A percentile compares a stretch with the other conserved stretches of the same genome.
Evolutionary conservation across 2,797 vertebrate genomes (phyloP).

Genomic region (Leptodactylus fallax): DNA sequence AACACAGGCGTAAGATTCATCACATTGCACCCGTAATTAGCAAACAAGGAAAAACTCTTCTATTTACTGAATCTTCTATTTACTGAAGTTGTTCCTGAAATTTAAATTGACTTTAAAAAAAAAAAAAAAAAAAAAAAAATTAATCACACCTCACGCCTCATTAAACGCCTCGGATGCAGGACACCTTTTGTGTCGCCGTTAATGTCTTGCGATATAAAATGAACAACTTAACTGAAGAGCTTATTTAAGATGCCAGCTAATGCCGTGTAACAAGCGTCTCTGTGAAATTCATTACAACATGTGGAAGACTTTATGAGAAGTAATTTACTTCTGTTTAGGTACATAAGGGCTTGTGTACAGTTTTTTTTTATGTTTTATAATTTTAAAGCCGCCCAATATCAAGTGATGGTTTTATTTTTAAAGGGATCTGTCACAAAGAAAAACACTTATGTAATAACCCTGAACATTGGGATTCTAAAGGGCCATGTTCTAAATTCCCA

Average conservation of each 20-base stretch:
- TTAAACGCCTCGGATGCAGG: constrained; percentile 27
- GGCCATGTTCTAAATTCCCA: too few relatives aligned
- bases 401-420: not conserved
- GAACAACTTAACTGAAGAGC: constrained; percentile 40
- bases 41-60: constrained; percentile 11
- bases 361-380: not conserved
- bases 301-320: not conserved
- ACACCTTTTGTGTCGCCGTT: constrained; percentile 16
- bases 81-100: constrained; percentile 46
- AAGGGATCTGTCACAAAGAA: not conserved
- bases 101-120: constrained; percentile 38
- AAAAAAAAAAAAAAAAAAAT: constrained; percentile 50
- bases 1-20: constrained; percentile 23
- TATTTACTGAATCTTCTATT: constrained; percentile 25
- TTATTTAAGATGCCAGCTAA: constrained; percentile 24
- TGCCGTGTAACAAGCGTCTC: constrained; percentile 13
- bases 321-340: not conserved
- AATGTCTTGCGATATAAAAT: constrained; percentile 40
- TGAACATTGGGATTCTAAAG: too few relatives aligned
- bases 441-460: too few relatives aligned
- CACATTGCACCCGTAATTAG: constrained; percentile 28
- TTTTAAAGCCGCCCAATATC: not conserved
- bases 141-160: constrained; percentile 43
- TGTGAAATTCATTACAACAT: constrained; percentile 16
- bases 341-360: not conserved